Base-by-base conservation (phyloP, 2,797 vertebrate genomes). In the Esox lucius region DNA sequence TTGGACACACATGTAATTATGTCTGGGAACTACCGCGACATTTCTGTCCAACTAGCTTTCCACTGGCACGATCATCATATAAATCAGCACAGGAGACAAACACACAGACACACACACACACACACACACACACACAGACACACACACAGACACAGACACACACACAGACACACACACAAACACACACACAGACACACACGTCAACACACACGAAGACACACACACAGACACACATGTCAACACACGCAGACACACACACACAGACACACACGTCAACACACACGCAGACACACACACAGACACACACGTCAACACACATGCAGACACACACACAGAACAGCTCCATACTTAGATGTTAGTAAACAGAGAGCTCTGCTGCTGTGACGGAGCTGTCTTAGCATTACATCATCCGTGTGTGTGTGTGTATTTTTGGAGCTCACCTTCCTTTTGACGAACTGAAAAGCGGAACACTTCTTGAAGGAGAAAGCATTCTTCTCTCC, bases 361-460 rank as follows among this genome's bases (percentile, higher is more conserved):
- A 48, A 68, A 68, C 67, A 68, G 19, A 42, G 35, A 7, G 35
- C 35, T 39, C 35, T 7, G 67, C 67, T 22, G 13, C 4, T 67
- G 35, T 13, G 8, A 79, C 80, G 82, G 31, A 79, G 81, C 78
- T n/a, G n/a, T 80, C 73, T 61, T 28, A 83, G 78, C 48, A 85
- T 90, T 90, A 92, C 90, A 91, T 92, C 88, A 91, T 91, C 87
- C 61, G 64, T 87, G 77, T 70, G 75, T 69, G 19, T 8, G 22
- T 9, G 6, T 26, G 24, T 19, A 2, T n/a, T 53, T 17, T 19
- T 19, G 3, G 26, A 12, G 86, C 96, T 96, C 94, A 98, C 97
- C 96, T 97, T 96, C 84, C 97, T 97, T 91, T 98, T 98, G 89
- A 98, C 96, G 91, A 98, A 98, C 85, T 98, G 97, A 90, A 98